phyloP scores from a whole-genome alignment of 2,113 vertebrate species.

The Gnathonemus longibarbis region DNA sequence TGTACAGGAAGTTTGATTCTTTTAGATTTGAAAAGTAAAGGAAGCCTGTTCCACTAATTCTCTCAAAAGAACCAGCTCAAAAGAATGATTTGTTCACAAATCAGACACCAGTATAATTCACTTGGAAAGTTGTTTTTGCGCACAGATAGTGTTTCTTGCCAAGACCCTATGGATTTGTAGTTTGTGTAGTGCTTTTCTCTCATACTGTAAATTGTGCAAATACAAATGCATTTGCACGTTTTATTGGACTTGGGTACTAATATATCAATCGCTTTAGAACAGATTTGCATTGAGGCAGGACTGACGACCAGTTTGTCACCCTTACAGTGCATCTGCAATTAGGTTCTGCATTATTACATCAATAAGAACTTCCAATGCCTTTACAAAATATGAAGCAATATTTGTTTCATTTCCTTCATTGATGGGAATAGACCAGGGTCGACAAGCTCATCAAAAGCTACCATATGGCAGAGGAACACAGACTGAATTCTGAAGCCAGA shows the following conservation, averaged over 20 bases:
- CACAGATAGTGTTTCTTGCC: not conserved
- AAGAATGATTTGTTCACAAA: not conserved
- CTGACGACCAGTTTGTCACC: not conserved
- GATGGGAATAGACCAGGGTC: not conserved
- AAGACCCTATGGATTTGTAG: not conserved
- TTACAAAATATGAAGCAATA: not conserved
- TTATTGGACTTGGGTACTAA: not conserved
- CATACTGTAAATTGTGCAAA: not conserved
- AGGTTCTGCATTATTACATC: not conserved
- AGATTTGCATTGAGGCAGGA: not conserved
- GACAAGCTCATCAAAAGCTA: not conserved
- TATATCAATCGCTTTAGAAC: not conserved
- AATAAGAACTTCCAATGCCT: not conserved
- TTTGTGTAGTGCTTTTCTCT: not conserved
- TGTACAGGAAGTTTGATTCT: not conserved
- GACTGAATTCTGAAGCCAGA: not conserved
- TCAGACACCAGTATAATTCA: not conserved
- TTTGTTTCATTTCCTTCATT: not conserved
- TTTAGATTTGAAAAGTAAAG: not conserved
- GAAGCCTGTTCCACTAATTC: not conserved
- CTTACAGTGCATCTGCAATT: not conserved
- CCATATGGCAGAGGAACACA: not conserved
- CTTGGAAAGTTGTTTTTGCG: not conserved
- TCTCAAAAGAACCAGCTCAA: not conserved
- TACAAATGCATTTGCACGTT: not conserved